Evolutionary conservation across 2,888 invertebrate genomes (phyloP), one percentile per base, ranked within the genome.

Genomic region (Biston stratarius): DNA sequence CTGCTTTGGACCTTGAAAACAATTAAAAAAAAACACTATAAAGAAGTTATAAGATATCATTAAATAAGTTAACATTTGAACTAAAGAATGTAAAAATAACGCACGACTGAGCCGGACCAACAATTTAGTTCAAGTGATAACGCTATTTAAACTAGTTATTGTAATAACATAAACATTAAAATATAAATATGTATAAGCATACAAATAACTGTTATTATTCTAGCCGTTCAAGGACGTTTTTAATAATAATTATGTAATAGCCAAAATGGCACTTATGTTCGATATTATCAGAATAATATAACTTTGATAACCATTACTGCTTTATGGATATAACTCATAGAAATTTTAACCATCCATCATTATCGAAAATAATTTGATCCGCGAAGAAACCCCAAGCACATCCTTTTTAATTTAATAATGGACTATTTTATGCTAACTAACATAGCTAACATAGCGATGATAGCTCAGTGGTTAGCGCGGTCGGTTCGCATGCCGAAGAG

Each of bases 1-100:
- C 71, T 60, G 58, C 60, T 66, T 45, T 57, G 62, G 61, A 75
- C 75, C 76, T 77, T 72, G 40, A 51, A 68, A 70, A 64, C 10
- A 68, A 9, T 42, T 9, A 44, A 15, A n/a, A 15, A 12, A 24
- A 55, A 6, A 47, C 44, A 40, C 11, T 15, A 5, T 14, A 24
- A 51, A 52, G 14, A 44, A 52, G n/a, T 34, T 49, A 57, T 45
- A 3, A 47, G 36, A 11, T 24, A 10, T 6, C 6, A 34, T 12
- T 44, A 11, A 24, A 24, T 47, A 10, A 9, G 6, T 15, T 9
- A 7, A 14, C 40, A 49, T 45, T 55, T 51, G 24, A 51, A 34
- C 36, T 36, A 48, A 45, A 45, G 33, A 33, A 24, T 48, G 42
- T 14, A 53, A 10, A 40, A 47, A 10, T 0, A 59, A 64, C 64